Conservation (phyloP, 2,113 vertebrate species). For the Melanotaenia duboulayi region DNA sequence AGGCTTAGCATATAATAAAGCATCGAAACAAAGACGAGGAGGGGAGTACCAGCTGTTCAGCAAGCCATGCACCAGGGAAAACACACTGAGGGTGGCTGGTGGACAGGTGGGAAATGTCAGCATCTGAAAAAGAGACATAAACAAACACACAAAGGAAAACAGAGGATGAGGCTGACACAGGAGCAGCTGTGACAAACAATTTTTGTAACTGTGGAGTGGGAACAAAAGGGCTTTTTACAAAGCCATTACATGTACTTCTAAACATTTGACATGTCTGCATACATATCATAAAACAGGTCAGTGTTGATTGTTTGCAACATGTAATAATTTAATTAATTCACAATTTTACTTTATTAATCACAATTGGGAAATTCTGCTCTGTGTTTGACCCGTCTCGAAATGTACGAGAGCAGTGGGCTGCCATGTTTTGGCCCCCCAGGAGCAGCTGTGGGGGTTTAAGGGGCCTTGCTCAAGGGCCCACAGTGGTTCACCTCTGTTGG, state of each 20-base stretch:
- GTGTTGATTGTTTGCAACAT: no score
- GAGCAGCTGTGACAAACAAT: conserved; percentile 52
- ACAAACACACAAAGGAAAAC: conserved; percentile 40
- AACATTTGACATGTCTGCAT: conserved; percentile 8
- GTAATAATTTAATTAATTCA: no score
- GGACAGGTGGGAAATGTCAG: conserved; percentile 68
- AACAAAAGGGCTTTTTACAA: conserved; percentile 34
- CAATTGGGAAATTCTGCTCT: no score
- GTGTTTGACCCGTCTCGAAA: no score
- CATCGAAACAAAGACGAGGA: conserved; percentile 21
- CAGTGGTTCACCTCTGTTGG: no score
- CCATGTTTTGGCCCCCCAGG: no score
- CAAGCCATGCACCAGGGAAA: conserved; percentile 31
- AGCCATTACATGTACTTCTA: not conserved
- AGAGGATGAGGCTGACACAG: conserved; percentile 20
- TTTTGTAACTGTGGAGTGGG: conserved; percentile 16
- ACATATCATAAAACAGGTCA: no score
- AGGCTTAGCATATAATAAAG: conserved; percentile 21
- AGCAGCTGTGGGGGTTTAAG: no score
- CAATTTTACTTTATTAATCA: no score
- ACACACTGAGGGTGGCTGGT: conserved; percentile 31
- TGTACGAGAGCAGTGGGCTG: no score
- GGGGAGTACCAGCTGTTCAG: conserved; percentile 44
- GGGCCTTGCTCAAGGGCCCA: no score
- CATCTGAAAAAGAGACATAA: conserved; percentile 56